Evolutionary conservation across 2,113 vertebrate species (phyloP).

Genomic region (Orycteropus afer): DNA sequence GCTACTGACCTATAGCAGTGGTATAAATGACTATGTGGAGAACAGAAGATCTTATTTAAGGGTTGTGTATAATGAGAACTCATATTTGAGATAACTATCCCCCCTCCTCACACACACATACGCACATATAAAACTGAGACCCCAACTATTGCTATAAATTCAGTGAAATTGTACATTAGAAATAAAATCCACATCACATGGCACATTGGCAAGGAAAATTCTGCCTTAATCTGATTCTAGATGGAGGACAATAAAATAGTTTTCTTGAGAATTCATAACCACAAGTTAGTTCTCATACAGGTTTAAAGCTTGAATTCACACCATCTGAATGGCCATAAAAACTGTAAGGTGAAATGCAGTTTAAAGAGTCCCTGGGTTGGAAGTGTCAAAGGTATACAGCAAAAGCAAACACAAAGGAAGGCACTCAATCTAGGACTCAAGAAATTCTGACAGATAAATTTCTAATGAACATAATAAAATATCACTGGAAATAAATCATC

Average conservation of each 20-base stretch:
- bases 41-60: neutral
- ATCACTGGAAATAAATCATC: neutral
- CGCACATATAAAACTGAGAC: neutral
- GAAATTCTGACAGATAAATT: neutral
- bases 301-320: neutral
- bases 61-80: neutral
- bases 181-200: neutral
- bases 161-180: neutral
- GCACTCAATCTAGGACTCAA: neutral
- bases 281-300: neutral
- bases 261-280: slow-evolving; percentile 13
- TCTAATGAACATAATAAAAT: neutral
- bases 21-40: neutral
- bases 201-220: neutral
- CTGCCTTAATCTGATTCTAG: neutral
- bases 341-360: neutral
- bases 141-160: neutral
- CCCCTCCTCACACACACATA: too few relatives aligned
- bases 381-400: neutral
- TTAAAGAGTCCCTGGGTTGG: neutral
- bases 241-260: slow-evolving; percentile 1
- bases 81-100: neutral
- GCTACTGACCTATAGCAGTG: neutral
- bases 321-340: neutral
- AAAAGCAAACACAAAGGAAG: slow-evolving; percentile 14